Percentiles rank a stretch among this genome's conserved stretches.
These are phyloP conservation scores for Gavia stellata DNA, from an alignment of 2,113 vertebrate species.

Conservation along the genomic window DNA sequence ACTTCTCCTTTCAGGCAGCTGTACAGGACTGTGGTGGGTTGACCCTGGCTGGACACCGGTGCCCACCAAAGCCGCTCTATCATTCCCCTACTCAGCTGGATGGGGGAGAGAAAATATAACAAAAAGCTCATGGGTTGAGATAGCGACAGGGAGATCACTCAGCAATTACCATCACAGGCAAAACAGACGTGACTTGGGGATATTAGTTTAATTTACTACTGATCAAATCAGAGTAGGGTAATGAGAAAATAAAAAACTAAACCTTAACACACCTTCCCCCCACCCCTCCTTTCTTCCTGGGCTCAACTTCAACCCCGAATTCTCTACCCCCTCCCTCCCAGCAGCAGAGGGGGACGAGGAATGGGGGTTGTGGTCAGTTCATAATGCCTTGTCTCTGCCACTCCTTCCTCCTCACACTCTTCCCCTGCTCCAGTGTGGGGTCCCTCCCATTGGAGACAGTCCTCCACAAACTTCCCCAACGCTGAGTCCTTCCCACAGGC, in stretches of 20 bases:
- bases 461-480: too few species aligned
- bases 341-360: too few species aligned
- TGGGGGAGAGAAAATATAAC: background rate
- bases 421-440: too few species aligned
- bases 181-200: background rate
- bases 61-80: background rate
- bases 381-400: too few species aligned
- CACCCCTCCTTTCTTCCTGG: too few species aligned
- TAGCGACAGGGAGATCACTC: background rate
- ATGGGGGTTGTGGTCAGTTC: too few species aligned
- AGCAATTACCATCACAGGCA: background rate
- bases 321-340: too few species aligned
- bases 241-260: background rate
- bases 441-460: too few species aligned
- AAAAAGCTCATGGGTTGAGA: background rate
- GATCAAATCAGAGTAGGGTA: background rate
- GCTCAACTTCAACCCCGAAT: too few species aligned
- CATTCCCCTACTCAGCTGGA: background rate
- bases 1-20: background rate
- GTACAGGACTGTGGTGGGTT: background rate
- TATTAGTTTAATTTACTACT: background rate
- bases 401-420: too few species aligned
- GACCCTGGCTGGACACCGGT: background rate
- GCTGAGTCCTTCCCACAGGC: too few species aligned
- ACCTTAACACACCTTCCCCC: too few species aligned